phyloP scores from a whole-genome alignment of 2,888 invertebrate species.

The Caenorhabditis auriculariae region DNA sequence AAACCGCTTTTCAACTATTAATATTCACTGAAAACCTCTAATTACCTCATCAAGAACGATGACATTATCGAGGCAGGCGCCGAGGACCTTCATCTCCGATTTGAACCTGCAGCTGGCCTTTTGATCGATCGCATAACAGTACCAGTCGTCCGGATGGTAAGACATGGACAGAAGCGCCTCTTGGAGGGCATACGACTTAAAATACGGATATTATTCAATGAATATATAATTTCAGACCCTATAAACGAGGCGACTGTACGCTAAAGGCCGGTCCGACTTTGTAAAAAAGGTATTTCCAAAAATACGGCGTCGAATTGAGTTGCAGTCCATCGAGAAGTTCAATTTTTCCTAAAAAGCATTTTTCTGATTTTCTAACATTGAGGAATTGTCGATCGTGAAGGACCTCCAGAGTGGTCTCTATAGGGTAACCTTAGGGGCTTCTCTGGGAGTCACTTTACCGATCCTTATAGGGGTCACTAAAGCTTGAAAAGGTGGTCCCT shows the following conservation, averaged over 20 bases:
- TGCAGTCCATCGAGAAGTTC: conserved; percentile 31
- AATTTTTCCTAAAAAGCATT: no score
- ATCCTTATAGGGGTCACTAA: no score
- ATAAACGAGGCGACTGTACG: conserved; percentile 16
- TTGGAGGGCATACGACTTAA: conserved; percentile 17
- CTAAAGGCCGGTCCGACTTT: conserved; percentile 16
- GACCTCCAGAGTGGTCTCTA: no score
- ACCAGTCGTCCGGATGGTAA: conserved; percentile 21
- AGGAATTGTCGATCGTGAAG: no score
- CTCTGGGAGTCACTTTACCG: no score
- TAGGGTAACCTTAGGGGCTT: no score
- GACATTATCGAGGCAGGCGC: conserved; percentile 16
- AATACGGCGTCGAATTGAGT: conserved; percentile 11
- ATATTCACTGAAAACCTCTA: no score
- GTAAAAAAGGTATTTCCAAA: conserved; percentile 13
- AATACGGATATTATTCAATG: neutral
- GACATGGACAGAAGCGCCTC: conserved; percentile 18
- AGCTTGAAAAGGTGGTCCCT: no score
- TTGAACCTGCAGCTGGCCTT: conserved; percentile 13
- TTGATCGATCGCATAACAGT: conserved; percentile 17
- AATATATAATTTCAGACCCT: conserved; percentile 2
- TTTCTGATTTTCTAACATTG: neutral
- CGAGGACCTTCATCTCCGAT: conserved; percentile 5
- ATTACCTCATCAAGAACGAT: no score
- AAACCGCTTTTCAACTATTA: no score